Evolutionary conservation across 2,113 vertebrate species (phyloP).

Genomic region (Entelurus aequoreus): DNA sequence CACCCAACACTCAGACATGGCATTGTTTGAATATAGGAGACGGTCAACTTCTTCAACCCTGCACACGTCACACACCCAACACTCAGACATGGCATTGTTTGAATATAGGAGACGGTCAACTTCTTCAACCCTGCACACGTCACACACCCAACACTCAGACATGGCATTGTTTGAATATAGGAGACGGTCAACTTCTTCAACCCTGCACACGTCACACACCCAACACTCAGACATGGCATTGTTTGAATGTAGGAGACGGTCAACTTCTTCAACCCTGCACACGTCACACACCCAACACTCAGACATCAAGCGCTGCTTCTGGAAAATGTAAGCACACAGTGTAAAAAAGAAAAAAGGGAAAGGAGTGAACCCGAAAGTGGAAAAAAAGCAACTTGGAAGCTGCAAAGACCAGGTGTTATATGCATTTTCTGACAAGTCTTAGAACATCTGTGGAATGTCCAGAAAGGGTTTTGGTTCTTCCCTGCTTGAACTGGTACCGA

Average conservation of each 20-base stretch:
- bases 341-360: constrained; percentile 35
- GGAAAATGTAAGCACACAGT: constrained; percentile 61
- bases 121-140: too few species aligned
- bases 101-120: too few species aligned
- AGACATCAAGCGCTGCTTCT: constrained; percentile 45
- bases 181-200: too few species aligned
- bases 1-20: too few species aligned
- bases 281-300: constrained; percentile 29
- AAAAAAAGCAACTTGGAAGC: constrained; percentile 56
- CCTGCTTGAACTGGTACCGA: constrained; percentile 41
- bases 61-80: too few species aligned
- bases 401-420: constrained; percentile 16
- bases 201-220: too few species aligned
- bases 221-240: too few species aligned
- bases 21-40: too few species aligned
- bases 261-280: constrained; percentile 41
- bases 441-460: constrained; percentile 41
- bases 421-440: constrained; percentile 32
- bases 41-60: too few species aligned
- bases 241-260: constrained; percentile 22
- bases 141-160: too few species aligned
- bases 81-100: too few species aligned
- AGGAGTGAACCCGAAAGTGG: constrained; percentile 48
- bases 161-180: too few species aligned
- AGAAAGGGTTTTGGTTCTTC: constrained; percentile 25